Conservation (phyloP, 2,113 vertebrate genomes). For the Pipra filicauda region DNA sequence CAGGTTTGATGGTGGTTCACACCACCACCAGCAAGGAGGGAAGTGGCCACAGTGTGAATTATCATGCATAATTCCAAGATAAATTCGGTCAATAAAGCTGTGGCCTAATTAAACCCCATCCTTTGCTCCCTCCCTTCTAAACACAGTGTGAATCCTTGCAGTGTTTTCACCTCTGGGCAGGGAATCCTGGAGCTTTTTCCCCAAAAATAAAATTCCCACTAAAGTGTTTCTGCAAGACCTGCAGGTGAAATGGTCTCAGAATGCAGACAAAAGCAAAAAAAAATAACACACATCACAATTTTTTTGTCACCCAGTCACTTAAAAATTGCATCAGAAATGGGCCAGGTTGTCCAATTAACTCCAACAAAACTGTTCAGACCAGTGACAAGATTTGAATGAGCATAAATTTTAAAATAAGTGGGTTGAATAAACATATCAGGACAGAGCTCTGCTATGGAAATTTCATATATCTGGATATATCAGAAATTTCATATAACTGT, state of each 20-base stretch:
- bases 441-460: neutral
- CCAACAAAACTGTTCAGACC: neutral
- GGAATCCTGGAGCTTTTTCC: neutral
- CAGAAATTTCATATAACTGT: neutral
- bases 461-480: neutral
- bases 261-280: neutral
- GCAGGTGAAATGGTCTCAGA: neutral
- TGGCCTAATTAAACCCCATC: neutral
- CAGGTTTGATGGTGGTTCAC: rapidly evolving
- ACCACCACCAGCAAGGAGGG: neutral
- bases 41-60: rapidly evolving
- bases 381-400: neutral
- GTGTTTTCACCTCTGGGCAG: neutral
- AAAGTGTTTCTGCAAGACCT: neutral
- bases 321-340: neutral
- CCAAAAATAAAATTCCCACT: neutral
- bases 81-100: neutral
- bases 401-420: neutral
- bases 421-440: neutral
- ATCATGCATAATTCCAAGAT: neutral
- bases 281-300: neutral
- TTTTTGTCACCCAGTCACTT: neutral
- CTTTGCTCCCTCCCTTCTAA: neutral
- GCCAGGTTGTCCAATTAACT: neutral
- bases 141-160: neutral